Evolutionary conservation across 2,113 vertebrate species (phyloP), one percentile per base, ranked within the genome.

Genomic region (Coryphaenoides rupestris): DNA sequence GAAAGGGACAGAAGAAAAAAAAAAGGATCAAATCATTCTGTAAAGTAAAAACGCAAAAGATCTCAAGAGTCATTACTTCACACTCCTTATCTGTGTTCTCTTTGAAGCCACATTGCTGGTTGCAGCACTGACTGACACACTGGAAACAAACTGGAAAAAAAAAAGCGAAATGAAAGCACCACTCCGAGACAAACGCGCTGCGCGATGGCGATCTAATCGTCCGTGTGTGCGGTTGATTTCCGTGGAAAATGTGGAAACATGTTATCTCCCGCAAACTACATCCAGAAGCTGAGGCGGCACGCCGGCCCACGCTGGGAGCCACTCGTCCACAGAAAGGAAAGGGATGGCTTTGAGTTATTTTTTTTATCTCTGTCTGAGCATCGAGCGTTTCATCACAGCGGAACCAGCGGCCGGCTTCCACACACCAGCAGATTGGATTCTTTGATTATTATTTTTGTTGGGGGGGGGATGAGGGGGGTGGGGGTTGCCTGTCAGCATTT

Each of bases 211-310:
- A 73, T 60, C 57, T 21, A 15, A 75, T 76, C 65, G 50, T 19
- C 14, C n/a, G n/a, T n/a, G n/a, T 56, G 55, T 65, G 24, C 21
- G 45, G 60, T 66, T 19, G 40, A 68, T 56, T 57, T 19, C 40
- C 55, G 69, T 64, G 26, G n/a, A n/a, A 46, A 60, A 70, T 75
- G 46, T 69, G 50, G 53, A 73, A 58, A 62, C 19, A 19, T 64
- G 46, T 40, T 59, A 66, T 73, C 59, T 40, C 55, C 55, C 47
- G 68, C 47, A 62, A 65, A 72, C 55, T 19, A 62, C 55, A 63
- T 65, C 70, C 68, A 78, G 68, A 45, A 40, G 33, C 33, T 40
- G 33, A 1, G 33, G 33, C 33, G 33, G 7, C 33, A 40, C n/a
- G n/a, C n/a, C n/a, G 33, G 2, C 33, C 4, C 5, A 40, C 33